Percentiles rank a stretch among this genome's conserved stretches.
Evolutionary conservation across 2,888 invertebrate species (phyloP).

Genomic region (Linnaemya vulpina): DNA sequence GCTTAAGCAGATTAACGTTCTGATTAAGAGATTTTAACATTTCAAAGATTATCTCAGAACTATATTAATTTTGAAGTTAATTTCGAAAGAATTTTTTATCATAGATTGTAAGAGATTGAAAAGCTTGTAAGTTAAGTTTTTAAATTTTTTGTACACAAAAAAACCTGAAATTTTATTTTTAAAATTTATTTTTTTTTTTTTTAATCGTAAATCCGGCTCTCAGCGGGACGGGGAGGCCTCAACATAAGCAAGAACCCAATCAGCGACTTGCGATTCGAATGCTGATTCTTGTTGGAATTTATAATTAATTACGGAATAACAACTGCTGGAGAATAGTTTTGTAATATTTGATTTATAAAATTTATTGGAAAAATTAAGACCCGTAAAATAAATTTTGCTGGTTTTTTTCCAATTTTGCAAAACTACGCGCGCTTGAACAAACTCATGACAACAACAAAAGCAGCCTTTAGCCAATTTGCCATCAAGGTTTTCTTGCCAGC

Average conservation of each 20-base stretch:
- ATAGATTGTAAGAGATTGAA: background rate
- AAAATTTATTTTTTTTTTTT: too few species aligned
- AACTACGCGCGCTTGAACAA: background rate
- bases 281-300: too few species aligned
- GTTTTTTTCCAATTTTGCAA: conserved; percentile 6
- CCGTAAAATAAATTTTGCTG: background rate
- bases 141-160: background rate
- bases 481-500: conserved; percentile 56
- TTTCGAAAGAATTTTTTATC: background rate
- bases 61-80: background rate
- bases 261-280: too few species aligned
- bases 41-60: background rate
- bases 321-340: too few species aligned
- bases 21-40: background rate
- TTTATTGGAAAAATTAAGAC: background rate
- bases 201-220: too few species aligned
- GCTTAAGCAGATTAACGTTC: background rate
- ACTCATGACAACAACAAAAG: background rate
- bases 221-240: too few species aligned
- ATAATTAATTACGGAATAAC: too few species aligned
- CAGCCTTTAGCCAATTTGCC: conserved; percentile 34
- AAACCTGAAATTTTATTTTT: background rate
- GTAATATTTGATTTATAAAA: too few species aligned
- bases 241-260: too few species aligned
- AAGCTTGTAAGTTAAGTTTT: background rate